phyloP scores from a whole-genome alignment of 2,113 vertebrate species.

The Heloderma charlesbogerti region DNA sequence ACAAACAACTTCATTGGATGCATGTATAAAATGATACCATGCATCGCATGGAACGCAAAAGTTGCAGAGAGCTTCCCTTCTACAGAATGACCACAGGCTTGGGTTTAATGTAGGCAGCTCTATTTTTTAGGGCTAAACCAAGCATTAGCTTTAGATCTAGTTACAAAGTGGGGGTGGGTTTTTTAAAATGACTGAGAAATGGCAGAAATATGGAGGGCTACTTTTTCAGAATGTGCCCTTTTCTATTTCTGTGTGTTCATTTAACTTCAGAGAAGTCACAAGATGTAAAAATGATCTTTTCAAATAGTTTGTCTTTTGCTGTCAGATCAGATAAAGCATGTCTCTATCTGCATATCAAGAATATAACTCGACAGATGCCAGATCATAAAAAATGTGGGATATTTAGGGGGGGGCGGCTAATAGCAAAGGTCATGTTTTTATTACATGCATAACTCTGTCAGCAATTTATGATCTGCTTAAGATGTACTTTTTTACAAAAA shows the following conservation, averaged over 20 bases:
- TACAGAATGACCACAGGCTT: neutral
- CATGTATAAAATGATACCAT: neutral
- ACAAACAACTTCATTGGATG: neutral
- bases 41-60: neutral
- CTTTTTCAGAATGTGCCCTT: neutral
- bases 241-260: neutral
- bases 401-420: conserved; percentile 36
- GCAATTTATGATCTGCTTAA: conserved; percentile 62
- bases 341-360: conserved; percentile 61
- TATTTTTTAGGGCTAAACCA: neutral
- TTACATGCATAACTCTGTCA: conserved; percentile 56
- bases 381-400: conserved; percentile 31
- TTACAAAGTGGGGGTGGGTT: neutral
- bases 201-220: neutral
- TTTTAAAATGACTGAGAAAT: neutral
- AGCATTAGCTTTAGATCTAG: neutral
- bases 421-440: conserved; percentile 62
- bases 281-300: conserved; percentile 8
- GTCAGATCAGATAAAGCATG: conserved; percentile 11
- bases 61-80: neutral
- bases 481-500: conserved; percentile 51
- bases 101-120: neutral
- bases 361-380: conserved; percentile 49
- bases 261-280: neutral
- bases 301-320: conserved; percentile 41